Conservation (phyloP, 2,888 invertebrate species). For the Glyphotaelius pellucidus region DNA sequence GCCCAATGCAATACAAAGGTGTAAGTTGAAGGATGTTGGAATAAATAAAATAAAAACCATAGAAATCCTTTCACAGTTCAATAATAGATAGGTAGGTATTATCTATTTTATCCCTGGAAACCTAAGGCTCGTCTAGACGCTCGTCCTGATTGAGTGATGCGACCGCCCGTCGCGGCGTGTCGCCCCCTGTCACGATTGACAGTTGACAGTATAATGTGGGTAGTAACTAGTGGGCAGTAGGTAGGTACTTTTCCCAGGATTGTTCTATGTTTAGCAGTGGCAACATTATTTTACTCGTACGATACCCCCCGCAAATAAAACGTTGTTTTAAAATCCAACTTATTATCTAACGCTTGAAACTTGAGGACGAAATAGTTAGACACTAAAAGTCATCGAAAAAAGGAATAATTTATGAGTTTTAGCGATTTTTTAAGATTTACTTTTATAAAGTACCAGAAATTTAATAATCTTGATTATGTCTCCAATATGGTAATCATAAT, state of each 20-base stretch:
- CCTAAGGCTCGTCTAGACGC: constrained; percentile 11
- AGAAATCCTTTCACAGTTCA: background rate
- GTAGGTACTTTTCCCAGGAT: constrained; percentile 6
- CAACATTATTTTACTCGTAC: background rate
- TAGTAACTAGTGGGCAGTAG: background rate
- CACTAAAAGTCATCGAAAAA: too few relatives aligned
- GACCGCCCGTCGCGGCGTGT: constrained; percentile 32
- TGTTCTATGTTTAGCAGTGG: background rate
- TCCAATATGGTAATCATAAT: too few relatives aligned
- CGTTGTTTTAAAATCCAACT: background rate
- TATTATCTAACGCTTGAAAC: background rate
- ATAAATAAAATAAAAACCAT: background rate
- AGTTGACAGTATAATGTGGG: background rate
- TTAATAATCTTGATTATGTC: too few relatives aligned
- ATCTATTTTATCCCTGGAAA: background rate
- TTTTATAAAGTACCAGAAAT: too few relatives aligned
- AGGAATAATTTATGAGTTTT: too few relatives aligned
- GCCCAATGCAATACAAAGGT: background rate
- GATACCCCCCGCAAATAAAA: background rate
- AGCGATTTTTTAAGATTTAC: too few relatives aligned
- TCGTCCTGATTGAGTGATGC: constrained; percentile 33
- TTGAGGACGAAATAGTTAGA: too few relatives aligned
- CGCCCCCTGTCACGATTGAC: constrained; percentile 23
- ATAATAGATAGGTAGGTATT: too few relatives aligned
- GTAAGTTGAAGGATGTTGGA: background rate